Evolutionary conservation across 1,140 invertebrate species (phyloP), one percentile per base, ranked within the genome.

Genomic region (Acromyrmex charruanus): DNA sequence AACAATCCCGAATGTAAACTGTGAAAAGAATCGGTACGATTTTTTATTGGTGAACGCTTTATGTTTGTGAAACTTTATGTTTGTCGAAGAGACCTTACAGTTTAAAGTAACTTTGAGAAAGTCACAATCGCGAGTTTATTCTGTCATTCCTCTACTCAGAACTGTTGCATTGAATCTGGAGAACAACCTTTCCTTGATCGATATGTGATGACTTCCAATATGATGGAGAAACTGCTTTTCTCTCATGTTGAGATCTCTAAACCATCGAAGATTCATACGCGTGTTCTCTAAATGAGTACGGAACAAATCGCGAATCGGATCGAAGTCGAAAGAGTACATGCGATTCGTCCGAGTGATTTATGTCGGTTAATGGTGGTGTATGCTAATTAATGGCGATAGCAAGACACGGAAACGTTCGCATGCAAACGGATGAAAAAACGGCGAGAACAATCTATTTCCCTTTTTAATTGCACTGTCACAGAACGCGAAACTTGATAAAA

Each of bases 331-430:
- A 81, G 21, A 58, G 16, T 31, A 51, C 61, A 16, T 21, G 77
- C 18, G 61, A 49, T 16, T 66, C 28, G 28, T 28, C 21, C 51
- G 35, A 71, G 53, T 44, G 53, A 44, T 81, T 53, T 28, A 71
- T 44, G 31, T 71, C 66, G 75, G 21, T 25, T 61, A 28, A 77
- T 44, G 25, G 16, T 44, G 65, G 31, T 71, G 66, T 69, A 81
- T 81, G 79, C 68, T 71, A 71, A 81, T 81, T 71, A 81, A 71
- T 28, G 35, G 35, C 53, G 66, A 81, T 81, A n/a, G 65, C 53
- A 25, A 81, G 28, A 71, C 79, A 81, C 79, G 79, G 53, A 71
- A 81, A 71, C 79, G 35, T 21, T 81, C 21, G 51, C 66, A 35
- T 81, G 65, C 51, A 9, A 58, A 59, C 31, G 58, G 77, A 81